phyloP scores from a whole-genome alignment of 2,113 vertebrate species.

The Poeciliopsis turrubarensis region DNA sequence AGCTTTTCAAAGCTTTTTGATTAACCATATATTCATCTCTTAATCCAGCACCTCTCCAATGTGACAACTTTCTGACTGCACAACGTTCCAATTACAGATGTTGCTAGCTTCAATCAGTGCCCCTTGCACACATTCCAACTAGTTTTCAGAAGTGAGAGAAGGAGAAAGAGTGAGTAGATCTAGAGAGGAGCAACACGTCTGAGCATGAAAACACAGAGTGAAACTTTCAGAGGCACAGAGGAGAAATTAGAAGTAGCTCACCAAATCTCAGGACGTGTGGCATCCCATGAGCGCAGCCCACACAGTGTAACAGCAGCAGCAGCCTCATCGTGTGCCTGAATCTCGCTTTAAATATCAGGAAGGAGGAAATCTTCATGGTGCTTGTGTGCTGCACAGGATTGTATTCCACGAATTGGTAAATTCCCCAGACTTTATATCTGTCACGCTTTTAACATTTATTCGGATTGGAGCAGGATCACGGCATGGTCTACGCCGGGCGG shows the following conservation, averaged over 20 bases:
- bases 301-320: constrained; percentile 88
- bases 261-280: constrained; percentile 98
- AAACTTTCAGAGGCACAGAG: constrained; percentile 37
- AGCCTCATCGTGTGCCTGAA: constrained; percentile 87
- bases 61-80: constrained; percentile 3
- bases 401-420: constrained; percentile 86
- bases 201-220: constrained; percentile 1
- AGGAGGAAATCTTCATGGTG: constrained; percentile 93
- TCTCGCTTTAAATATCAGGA: constrained; percentile 87
- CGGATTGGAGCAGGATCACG: constrained; percentile 86
- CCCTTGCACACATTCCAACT: constrained; percentile 2
- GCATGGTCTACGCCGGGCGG: constrained; percentile 87
- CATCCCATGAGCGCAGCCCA: constrained; percentile 95
- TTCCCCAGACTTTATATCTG: constrained; percentile 75
- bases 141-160: constrained; percentile 3
- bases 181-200: background rate
- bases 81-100: background rate
- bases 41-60: no score
- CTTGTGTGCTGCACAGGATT: constrained; percentile 80
- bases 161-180: constrained; percentile 18
- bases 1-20: background rate
- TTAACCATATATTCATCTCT: background rate
- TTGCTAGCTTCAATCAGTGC: background rate
- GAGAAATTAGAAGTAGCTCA: constrained; percentile 78
- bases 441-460: constrained; percentile 70